phyloP scores from a whole-genome alignment of 2,888 invertebrate species.

The Dioctria linearis region DNA sequence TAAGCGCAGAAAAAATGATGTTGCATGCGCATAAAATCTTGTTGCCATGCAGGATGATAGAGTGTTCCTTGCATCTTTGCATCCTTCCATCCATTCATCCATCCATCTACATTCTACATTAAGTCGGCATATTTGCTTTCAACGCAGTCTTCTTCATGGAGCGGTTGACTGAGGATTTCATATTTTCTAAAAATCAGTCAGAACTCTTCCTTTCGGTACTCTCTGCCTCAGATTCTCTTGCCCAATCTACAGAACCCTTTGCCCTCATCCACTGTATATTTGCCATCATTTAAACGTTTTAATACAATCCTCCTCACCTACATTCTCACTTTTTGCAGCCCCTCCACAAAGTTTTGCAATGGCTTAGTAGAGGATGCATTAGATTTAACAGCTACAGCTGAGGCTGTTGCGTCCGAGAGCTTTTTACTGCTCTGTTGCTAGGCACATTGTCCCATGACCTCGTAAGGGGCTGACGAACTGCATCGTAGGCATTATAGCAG shows the following conservation, averaged over 20 bases:
- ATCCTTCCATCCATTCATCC: too few relatives aligned
- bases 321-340: neutral
- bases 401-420: neutral
- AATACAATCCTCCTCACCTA: constrained; percentile 12
- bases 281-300: neutral
- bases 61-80: too few relatives aligned
- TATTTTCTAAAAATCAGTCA: constrained; percentile 3
- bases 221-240: too few relatives aligned
- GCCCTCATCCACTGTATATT: too few relatives aligned
- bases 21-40: constrained; percentile 15
- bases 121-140: constrained; percentile 15
- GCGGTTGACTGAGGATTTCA: neutral
- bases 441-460: constrained; percentile 13
- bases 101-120: constrained; percentile 4
- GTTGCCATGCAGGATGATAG: neutral
- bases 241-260: too few relatives aligned
- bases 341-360: neutral
- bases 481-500: constrained; percentile 14
- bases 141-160: neutral
- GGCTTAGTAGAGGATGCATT: constrained; percentile 1
- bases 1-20: constrained; percentile 1
- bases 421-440: constrained; percentile 9
- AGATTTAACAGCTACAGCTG: neutral
- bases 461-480: constrained; percentile 13
- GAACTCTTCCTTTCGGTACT: neutral